Base-by-base conservation (phyloP, 2,888 invertebrate genomes). In the Stenoptilia bipunctidactyla region DNA sequence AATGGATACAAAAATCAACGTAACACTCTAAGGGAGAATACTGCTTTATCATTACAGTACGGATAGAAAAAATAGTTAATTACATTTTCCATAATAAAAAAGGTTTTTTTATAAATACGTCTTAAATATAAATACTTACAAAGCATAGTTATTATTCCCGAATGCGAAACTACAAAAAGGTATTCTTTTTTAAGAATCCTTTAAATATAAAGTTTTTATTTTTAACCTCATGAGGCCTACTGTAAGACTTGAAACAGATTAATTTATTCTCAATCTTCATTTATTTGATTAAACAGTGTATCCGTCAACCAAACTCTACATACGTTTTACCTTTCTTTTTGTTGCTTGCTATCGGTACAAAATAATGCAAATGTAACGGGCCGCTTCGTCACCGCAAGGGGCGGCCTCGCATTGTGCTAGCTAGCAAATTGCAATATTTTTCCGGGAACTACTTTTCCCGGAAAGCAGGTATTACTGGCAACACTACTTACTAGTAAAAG, bases 291-390 rank as follows among this genome's bases (percentile, higher is more conserved):
- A n/a, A n/a, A n/a, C n/a, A n/a, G n/a, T n/a, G n/a, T n/a, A n/a
- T n/a, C n/a, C n/a, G n/a, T n/a, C n/a, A n/a, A n/a, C n/a, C n/a
- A n/a, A n/a, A n/a, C n/a, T n/a, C n/a, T n/a, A n/a, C n/a, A n/a
- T n/a, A n/a, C n/a, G 35, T 33, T 40, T 38, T 39, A 3, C 20
- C 20, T n/a, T n/a, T n/a, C 20, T 20, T 3, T 20, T 20, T 20
- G 20, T 30, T 30, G n/a, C n/a, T 12, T 43, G 45, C 51, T 27
- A 48, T 51, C 55, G 52, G 46, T 66, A 66, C 63, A 39, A 50
- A 30, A 30, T 61, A 61, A 70, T 71, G 70, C 66, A 67, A 72
- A 71, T 66, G 58, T 66, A 68, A 61, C 61, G 61, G 62, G 52
- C 52, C 47, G 57, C 49, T 43, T 45, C 50, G 53, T 51, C 56